phyloP scores from a whole-genome alignment of 1,140 invertebrate species.

The Liolophura sinensis region DNA sequence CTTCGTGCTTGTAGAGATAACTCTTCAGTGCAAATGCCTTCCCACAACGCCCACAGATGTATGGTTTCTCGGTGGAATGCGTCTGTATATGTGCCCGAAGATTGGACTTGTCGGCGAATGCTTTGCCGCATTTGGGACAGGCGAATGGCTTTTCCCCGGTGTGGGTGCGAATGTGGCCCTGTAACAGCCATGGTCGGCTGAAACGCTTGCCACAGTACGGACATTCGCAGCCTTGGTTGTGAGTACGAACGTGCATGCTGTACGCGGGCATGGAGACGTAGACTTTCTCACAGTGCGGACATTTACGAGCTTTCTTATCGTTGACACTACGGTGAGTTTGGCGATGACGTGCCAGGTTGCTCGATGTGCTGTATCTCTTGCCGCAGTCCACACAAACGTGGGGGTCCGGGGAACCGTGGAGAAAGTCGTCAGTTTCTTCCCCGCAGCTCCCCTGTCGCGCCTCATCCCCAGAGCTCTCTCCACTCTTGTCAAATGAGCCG shows the following conservation, averaged over 20 bases:
- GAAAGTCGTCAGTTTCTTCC: background rate
- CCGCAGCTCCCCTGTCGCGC: background rate
- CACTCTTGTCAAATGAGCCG: conserved; percentile 5
- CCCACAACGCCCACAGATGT: conserved; percentile 85
- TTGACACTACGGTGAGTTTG: conserved; percentile 53
- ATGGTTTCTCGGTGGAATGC: conserved; percentile 94
- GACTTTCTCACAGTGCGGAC: conserved; percentile 87
- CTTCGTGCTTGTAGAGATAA: conserved; percentile 61
- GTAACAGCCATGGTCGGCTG: conserved; percentile 92
- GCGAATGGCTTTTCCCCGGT: conserved; percentile 98
- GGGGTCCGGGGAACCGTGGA: conserved; percentile 12
- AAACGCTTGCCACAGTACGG: conserved; percentile 95
- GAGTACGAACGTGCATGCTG: conserved; percentile 95
- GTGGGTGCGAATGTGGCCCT: conserved; percentile 94
- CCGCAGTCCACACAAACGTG: conserved; percentile 55
- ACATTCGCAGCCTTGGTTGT: conserved; percentile 90
- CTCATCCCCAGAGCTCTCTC: conserved; percentile 4
- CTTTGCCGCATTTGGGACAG: conserved; percentile 96
- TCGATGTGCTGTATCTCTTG: conserved; percentile 57
- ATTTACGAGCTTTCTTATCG: conserved; percentile 65
- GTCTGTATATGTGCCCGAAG: conserved; percentile 98
- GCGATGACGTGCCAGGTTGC: conserved; percentile 56
- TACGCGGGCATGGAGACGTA: conserved; percentile 98
- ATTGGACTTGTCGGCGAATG: conserved; percentile 97
- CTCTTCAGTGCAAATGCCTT: conserved; percentile 61